Evolutionary conservation across 2,797 vertebrate genomes (phyloP).

Genomic region (Kryptolebias ocellatus): DNA sequence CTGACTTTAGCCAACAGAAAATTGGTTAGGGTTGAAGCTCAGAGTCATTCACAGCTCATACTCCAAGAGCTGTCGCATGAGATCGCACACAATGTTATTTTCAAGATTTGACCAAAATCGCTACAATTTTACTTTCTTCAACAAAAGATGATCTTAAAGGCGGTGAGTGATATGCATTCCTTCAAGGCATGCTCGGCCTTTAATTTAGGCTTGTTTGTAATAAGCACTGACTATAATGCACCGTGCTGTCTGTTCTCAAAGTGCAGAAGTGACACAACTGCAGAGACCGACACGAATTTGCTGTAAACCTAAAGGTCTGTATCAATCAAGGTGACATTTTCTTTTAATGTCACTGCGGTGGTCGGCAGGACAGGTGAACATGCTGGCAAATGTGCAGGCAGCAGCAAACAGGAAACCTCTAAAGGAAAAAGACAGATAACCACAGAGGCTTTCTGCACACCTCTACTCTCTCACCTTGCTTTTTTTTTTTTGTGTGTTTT

Average conservation of each 20-base stretch:
- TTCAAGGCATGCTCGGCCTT: too few relatives aligned
- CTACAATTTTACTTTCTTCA: too few relatives aligned
- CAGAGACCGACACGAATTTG: conserved; percentile 1
- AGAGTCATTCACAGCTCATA: too few relatives aligned
- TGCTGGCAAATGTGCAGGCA: conserved; percentile 48
- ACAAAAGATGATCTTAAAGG: too few relatives aligned
- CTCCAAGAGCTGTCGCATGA: too few relatives aligned
- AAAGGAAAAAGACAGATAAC: conserved; percentile 61
- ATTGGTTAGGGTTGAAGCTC: too few relatives aligned
- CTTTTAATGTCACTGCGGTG: conserved; percentile 48
- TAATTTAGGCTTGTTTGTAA: too few relatives aligned
- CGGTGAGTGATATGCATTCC: too few relatives aligned
- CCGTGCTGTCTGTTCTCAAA: not conserved
- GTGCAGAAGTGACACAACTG: not conserved
- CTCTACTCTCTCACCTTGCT: conserved; percentile 64
- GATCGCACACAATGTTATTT: too few relatives aligned
- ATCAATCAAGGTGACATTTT: conserved; percentile 21
- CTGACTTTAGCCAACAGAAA: too few relatives aligned
- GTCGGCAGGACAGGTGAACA: conserved; percentile 71
- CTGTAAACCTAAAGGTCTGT: conserved; percentile 28
- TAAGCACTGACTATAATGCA: not conserved
- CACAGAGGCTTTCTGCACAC: conserved; percentile 65
- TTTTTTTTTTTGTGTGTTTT: not conserved
- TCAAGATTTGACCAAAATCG: too few relatives aligned
- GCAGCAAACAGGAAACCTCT: conserved; percentile 73